Base-by-base conservation (phyloP, 1,140 invertebrate genomes). In the Caenorhabditis latens region DNA sequence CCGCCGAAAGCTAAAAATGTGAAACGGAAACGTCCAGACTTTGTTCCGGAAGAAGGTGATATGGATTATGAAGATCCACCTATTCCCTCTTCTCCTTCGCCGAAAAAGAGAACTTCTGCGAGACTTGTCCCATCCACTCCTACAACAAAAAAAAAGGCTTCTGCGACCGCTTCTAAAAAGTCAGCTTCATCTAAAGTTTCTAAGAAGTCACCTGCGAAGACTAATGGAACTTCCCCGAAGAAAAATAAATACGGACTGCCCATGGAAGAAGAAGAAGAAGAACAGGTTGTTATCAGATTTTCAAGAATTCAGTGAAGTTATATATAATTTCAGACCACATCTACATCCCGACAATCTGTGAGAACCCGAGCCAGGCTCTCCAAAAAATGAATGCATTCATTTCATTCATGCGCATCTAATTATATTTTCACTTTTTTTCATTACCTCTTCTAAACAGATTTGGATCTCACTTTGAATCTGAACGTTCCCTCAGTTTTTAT, bases 171-270 rank as follows among this genome's bases (percentile, higher is more conserved):
- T 53, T 1, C 57, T 58, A 58, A n/a, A 58, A 58, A 58, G 9
- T 3, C 61, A 65, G 24, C 32, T 65, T 40, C 61, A 1, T 11
- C 61, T 13, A 65, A 65, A 65, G 21, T n/a, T 21, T 8, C 16
- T n/a, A 16, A 8, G 24, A 65, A 65, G 24, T 14, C 61, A 13
- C 21, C 42, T 32, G 42, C 19, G 7, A 71, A 43, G 46, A 46
- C 5, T 1, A 71, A 71, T 43, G 65, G 40, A 71, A 11, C 42
- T 19, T 71, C 65, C 0, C 65, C 65, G 16, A 71, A 71, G 40
- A 71, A 71, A 21, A 71, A 71, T 8, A 71, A 71, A 19, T 71
- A 43, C 46, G 65, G 65, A 43, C 19, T 71, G 42, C 14, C 65
- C 16, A 43, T 71, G 40, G 65, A 71, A 71, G 65, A 71, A 46